Conservation (phyloP, 2,113 vertebrate genomes). For the Polypterus senegalus region DNA sequence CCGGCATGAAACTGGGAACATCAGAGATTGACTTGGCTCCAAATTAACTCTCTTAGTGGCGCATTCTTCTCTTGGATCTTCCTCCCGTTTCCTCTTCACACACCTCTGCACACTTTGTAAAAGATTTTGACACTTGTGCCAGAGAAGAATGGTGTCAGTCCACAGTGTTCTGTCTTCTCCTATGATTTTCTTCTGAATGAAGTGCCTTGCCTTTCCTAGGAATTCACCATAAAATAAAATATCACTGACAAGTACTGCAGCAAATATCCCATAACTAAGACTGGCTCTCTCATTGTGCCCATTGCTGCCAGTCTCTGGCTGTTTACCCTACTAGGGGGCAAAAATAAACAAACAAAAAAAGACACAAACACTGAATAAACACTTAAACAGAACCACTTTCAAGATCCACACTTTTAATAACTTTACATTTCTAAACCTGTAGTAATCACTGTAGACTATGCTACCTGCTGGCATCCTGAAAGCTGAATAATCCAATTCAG, state of each 20-base stretch:
- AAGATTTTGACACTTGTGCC: constrained; percentile 33
- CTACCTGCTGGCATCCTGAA: too few species aligned
- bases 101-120: background rate
- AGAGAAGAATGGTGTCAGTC: constrained; percentile 32
- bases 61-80: constrained; percentile 5
- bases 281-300: background rate
- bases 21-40: background rate
- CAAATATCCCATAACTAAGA: background rate
- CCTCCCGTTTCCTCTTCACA: constrained; percentile 37
- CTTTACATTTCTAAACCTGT: too few species aligned
- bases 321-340: background rate
- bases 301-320: background rate
- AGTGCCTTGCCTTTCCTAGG: constrained; percentile 40
- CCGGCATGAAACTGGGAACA: background rate
- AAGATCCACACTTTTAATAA: too few species aligned
- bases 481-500: too few species aligned
- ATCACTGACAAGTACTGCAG: background rate
- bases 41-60: background rate
- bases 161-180: constrained; percentile 33
- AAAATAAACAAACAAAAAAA: background rate
- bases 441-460: too few species aligned
- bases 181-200: constrained; percentile 37
- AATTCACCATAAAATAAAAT: background rate
- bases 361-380: background rate
- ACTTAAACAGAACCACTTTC: background rate